phyloP scores from a whole-genome alignment of 2,113 vertebrate genomes.

The Tetraodon nigroviridis region DNA sequence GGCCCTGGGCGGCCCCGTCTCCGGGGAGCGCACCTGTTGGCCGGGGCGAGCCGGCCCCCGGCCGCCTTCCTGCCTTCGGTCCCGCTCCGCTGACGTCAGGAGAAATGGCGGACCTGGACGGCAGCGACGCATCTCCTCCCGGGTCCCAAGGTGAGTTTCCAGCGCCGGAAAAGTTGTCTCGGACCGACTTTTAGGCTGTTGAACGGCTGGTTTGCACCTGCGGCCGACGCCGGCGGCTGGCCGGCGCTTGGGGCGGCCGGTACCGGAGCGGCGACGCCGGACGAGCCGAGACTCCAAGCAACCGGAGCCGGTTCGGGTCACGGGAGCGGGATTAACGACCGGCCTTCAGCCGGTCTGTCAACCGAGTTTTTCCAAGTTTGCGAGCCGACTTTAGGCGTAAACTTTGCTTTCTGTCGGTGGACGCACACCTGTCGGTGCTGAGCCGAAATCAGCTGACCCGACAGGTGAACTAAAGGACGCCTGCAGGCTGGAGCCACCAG shows the following conservation, averaged over 20 bases:
- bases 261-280: constrained; percentile 15
- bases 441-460: constrained; percentile 5
- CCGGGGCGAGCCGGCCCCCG: constrained; percentile 47
- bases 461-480: constrained; percentile 57
- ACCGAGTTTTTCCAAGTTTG: no score
- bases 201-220: no score
- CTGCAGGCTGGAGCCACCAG: neutral
- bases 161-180: neutral
- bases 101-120: constrained; percentile 79
- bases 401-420: no score
- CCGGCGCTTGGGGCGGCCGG: neutral
- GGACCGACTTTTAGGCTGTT: no score
- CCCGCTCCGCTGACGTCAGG: constrained; percentile 73
- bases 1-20: no score
- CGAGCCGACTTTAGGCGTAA: no score
- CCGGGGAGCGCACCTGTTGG: constrained; percentile 61
- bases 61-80: constrained; percentile 46
- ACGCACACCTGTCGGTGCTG: constrained; percentile 58
- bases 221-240: neutral
- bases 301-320: constrained; percentile 50
- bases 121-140: constrained; percentile 67
- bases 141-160: constrained; percentile 73
- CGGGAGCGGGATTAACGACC: constrained; percentile 65
- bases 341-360: constrained; percentile 1
- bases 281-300: constrained; percentile 6